Base-by-base conservation (phyloP, 2,797 vertebrate genomes). In the Taenioides sp. region DNA sequence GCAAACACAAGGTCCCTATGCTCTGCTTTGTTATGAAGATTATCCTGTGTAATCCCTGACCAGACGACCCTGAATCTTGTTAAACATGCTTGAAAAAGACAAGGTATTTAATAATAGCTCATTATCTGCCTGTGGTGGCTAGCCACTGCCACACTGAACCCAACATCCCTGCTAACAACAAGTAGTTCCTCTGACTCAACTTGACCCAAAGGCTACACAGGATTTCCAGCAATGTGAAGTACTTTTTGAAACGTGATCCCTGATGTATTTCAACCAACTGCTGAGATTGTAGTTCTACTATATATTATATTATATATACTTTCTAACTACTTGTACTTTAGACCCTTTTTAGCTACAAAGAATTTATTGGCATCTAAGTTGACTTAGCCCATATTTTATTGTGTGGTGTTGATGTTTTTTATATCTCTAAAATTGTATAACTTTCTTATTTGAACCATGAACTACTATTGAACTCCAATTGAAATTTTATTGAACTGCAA, bases 201-300 rank as follows among this genome's bases (percentile, higher is more conserved):
- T 1, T 71, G 83, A 83, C 74, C 76, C 73, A 75, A 60, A 83
- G 86, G 80, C 83, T 59, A 43, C 67, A 54, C 43, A 82, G 68
- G 74, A 72, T 78, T 82, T 62, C 58, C 61, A 52, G 80, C 76
- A 86, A 91, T 82, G 82, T 83, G 59, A 84, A 81, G 85, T 10
- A 7, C 43, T 85, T 78, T 71, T 72, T 76, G 73, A 49, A 67
- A 78, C 79, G 54, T 78, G 87, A 59, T 69, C 14, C 66, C 65
- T 34, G 2, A 22, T 22, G 52, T 22, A 22, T 63, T n/a, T 17
- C 18, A 37, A n/a, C 61, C 14, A 47, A 47, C 43, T 17, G 43
- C 28, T 27, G 58, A 54, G 5, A n/a, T 10, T 54, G 50, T 5
- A 23, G 54, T 6, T 57, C 4, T 57, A 11, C 22, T 4, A 34